These are phyloP conservation scores for Notoglanidium macrostoma DNA, from an alignment of 2,797 vertebrate genomes.

Conservation along the genomic window DNA sequence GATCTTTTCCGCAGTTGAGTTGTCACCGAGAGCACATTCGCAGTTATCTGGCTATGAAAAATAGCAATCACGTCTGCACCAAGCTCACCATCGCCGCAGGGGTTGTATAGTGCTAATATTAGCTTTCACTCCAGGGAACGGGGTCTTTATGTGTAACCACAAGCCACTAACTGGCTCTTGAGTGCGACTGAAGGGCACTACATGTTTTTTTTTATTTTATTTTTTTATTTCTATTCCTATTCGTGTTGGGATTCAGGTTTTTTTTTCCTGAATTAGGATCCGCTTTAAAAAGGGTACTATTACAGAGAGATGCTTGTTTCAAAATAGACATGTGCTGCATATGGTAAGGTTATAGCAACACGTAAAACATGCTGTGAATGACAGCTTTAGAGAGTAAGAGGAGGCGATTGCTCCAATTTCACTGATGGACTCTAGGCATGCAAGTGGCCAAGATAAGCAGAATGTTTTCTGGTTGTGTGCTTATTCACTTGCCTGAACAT, in stretches of 20 bases:
- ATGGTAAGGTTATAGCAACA: conserved; percentile 26
- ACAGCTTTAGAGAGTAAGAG: conserved; percentile 32
- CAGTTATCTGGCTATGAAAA: conserved; percentile 1
- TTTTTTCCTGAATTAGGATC: conserved; percentile 46
- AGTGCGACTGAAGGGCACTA: conserved; percentile 19
- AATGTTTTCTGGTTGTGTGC: neutral
- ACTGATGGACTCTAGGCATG: neutral
- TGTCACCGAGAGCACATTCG: conserved; percentile 28
- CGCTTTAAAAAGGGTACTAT: conserved; percentile 29
- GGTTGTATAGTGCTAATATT: conserved; percentile 36
- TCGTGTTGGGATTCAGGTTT: conserved; percentile 33
- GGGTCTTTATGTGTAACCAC: conserved; percentile 35
- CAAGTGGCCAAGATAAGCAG: neutral
- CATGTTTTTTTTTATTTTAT: neutral
- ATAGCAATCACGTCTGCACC: conserved; percentile 23
- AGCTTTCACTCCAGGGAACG: conserved; percentile 35
- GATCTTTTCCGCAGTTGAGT: conserved; percentile 37
- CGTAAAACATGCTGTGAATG: conserved; percentile 41
- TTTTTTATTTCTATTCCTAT: conserved; percentile 30
- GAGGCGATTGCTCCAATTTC: conserved; percentile 20
- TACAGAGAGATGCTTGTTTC: conserved; percentile 17
- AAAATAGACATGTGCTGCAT: conserved; percentile 43
- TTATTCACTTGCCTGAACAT: neutral
- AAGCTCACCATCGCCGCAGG: conserved; percentile 14
- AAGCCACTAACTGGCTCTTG: conserved; percentile 47